phyloP scores from a whole-genome alignment of 2,797 vertebrate species.

The Girardinus metallicus region DNA sequence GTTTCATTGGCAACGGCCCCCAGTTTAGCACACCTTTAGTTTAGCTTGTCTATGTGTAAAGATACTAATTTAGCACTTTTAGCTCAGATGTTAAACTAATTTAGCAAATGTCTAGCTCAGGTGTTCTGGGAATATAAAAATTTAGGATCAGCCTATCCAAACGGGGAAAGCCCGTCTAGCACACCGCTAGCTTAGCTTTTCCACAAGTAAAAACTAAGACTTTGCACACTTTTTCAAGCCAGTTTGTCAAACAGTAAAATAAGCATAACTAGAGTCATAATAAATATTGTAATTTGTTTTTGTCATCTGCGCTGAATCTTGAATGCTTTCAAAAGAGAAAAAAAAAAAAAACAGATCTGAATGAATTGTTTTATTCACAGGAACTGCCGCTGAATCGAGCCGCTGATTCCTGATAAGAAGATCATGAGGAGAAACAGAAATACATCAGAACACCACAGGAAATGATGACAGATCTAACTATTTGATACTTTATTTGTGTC shows the following conservation, averaged over 20 bases:
- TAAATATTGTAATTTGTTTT: not conserved
- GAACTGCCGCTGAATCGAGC: constrained; percentile 25
- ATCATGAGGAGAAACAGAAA: not conserved
- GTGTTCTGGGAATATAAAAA: too few relatives aligned
- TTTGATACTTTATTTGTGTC: not conserved
- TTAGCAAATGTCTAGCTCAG: too few relatives aligned
- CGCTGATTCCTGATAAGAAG: constrained; percentile 27
- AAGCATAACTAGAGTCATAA: not conserved
- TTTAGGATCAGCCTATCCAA: too few relatives aligned
- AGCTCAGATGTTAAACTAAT: too few relatives aligned
- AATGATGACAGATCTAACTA: not conserved
- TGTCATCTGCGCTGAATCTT: not conserved
- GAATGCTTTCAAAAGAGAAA: not conserved
- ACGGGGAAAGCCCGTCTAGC: not conserved
- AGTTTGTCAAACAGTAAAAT: not conserved
- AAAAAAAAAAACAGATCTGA: not conserved
- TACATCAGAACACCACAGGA: not conserved
- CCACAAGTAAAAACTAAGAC: not conserved
- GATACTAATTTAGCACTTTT: too few relatives aligned
- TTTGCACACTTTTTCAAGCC: not conserved
- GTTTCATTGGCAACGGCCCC: too few relatives aligned
- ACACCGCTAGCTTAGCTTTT: not conserved
- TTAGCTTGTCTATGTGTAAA: too few relatives aligned
- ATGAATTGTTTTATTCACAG: not conserved
- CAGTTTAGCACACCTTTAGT: too few relatives aligned